phyloP scores from a whole-genome alignment of 2,888 invertebrate species.

The Ormia ochracea region DNA sequence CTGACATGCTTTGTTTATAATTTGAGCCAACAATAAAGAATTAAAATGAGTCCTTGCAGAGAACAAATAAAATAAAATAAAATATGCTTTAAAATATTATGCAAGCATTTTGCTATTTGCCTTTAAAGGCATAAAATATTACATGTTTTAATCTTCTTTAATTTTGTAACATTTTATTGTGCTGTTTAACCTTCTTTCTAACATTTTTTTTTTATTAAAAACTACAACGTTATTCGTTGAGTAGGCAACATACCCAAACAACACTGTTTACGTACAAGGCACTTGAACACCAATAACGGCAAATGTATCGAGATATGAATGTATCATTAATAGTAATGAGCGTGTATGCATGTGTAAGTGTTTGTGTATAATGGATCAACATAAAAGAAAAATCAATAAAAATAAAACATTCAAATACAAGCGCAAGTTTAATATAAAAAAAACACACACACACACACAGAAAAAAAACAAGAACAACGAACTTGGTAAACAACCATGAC shows the following conservation, averaged over 20 bases:
- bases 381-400: constrained; percentile 42
- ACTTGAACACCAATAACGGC: background rate
- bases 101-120: background rate
- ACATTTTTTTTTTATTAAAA: background rate
- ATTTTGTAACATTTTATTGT: background rate
- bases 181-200: background rate
- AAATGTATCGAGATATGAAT: background rate
- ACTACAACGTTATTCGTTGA: background rate
- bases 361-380: background rate
- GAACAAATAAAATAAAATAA: too few relatives aligned
- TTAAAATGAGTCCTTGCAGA: too few relatives aligned
- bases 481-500: constrained; percentile 38
- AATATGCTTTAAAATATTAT: background rate
- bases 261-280: background rate
- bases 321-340: background rate
- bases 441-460: too few relatives aligned
- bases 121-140: background rate
- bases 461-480: too few relatives aligned
- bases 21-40: too few relatives aligned
- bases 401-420: background rate
- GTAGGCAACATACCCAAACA: constrained; percentile 11
- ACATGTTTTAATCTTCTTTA: background rate
- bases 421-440: background rate
- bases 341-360: background rate
- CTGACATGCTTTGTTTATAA: too few relatives aligned